Percentiles rank a stretch among this genome's conserved stretches.
phyloP scores from a whole-genome alignment of 2,888 invertebrate genomes.

The Hirtodrosophila duncani region DNA sequence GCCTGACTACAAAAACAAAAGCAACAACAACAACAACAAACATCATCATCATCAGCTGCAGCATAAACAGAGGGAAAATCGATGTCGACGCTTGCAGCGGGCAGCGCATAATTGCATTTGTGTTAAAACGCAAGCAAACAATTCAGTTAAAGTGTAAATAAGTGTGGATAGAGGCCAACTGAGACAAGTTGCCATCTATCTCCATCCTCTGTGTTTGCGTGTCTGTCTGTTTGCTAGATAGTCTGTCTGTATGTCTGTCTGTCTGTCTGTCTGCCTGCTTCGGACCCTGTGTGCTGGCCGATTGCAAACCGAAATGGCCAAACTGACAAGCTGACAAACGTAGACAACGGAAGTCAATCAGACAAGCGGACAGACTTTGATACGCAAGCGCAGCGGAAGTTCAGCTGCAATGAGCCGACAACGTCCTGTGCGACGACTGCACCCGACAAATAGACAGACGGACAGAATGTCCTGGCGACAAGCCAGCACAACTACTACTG shows the following conservation, averaged over 20 bases:
- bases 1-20: conserved; percentile 11
- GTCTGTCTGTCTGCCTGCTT: conserved; percentile 6
- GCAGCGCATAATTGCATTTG: conserved; percentile 69
- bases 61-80: conserved; percentile 7
- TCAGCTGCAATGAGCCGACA: conserved; percentile 57
- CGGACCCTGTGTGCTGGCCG: conserved; percentile 25
- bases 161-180: conserved; percentile 42
- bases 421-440: conserved; percentile 16
- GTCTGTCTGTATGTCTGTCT: conserved; percentile 1
- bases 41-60: conserved; percentile 6
- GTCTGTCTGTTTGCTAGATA: neutral
- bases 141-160: conserved; percentile 72
- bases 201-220: conserved; percentile 3
- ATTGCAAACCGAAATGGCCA: conserved; percentile 68
- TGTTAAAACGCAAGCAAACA: conserved; percentile 72
- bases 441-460: conserved; percentile 2
- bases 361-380: conserved; percentile 64
- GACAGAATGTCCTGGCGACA: conserved; percentile 27
- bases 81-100: conserved; percentile 23
- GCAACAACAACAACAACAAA: conserved; percentile 21
- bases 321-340: conserved; percentile 69
- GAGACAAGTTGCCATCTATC: conserved; percentile 28
- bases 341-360: conserved; percentile 71
- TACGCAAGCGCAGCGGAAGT: conserved; percentile 66
- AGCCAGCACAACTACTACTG: conserved; percentile 49